Percentiles rank a stretch among this genome's conserved stretches.
These are phyloP conservation scores for Holcopasites calliopsidis DNA, from an alignment of 1,140 invertebrate genomes.

Conservation along the genomic window DNA sequence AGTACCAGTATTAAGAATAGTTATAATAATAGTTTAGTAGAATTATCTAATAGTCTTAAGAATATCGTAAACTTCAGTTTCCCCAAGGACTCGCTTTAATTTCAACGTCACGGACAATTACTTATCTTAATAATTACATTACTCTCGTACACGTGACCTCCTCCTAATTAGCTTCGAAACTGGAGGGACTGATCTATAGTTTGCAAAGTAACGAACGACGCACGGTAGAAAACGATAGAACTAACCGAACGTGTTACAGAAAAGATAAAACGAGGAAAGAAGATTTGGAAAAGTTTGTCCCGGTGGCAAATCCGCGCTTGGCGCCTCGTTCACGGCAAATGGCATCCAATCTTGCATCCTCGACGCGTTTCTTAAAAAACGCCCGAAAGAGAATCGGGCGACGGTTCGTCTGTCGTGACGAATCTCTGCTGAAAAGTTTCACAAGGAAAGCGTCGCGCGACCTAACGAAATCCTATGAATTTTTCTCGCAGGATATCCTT, in stretches of 20 bases:
- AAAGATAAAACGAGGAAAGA: not conserved
- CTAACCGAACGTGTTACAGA: not conserved
- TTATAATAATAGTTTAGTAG: no score
- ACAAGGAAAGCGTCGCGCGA: not conserved
- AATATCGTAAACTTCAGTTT: no score
- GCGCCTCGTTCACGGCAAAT: conserved; percentile 12
- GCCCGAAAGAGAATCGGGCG: not conserved
- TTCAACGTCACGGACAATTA: no score
- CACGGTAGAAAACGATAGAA: not conserved
- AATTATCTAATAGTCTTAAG: no score
- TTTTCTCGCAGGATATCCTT: not conserved
- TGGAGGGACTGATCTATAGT: not conserved
- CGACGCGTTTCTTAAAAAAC: not conserved
- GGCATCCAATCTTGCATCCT: not conserved
- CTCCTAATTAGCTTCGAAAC: no score
- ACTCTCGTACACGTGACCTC: no score
- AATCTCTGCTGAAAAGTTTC: not conserved
- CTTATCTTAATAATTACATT: no score
- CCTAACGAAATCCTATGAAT: not conserved
- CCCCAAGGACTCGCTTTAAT: no score
- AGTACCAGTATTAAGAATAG: no score
- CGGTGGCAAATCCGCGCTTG: not conserved
- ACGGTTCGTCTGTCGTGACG: not conserved
- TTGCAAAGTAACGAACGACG: no score
- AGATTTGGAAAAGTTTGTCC: not conserved